Conservation (phyloP, 2,888 invertebrate genomes). For the Leucophora obtusa region DNA sequence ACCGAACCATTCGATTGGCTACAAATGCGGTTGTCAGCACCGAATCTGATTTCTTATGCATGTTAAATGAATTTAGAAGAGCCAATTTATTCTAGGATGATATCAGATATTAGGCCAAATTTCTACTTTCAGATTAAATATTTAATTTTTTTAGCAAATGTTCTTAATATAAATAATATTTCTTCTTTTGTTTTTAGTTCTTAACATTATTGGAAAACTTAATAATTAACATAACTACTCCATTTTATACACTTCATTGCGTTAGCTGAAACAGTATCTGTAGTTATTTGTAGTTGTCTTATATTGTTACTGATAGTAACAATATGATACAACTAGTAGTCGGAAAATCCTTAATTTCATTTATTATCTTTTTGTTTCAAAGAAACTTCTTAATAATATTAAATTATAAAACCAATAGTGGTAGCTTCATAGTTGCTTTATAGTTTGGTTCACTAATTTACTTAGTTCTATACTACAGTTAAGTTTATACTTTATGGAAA, state of each 20-base stretch:
- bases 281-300: background rate
- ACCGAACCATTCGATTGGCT: too few species aligned
- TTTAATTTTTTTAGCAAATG: too few species aligned
- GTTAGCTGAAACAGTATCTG: background rate
- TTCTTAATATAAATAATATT: too few species aligned
- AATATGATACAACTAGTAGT: background rate
- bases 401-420: slow-evolving; percentile 41
- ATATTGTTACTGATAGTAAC: background rate
- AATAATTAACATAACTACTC: background rate
- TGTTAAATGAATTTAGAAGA: too few species aligned
- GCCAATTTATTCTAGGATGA: too few species aligned
- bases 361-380: slow-evolving; percentile 28
- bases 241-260: background rate
- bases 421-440: too few species aligned
- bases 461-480: too few species aligned
- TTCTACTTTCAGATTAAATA: too few species aligned
- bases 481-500: background rate
- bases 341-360: slow-evolving; percentile 31
- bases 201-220: background rate
- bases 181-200: background rate
- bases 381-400: slow-evolving; percentile 38
- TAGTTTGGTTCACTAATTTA: too few species aligned
- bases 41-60: too few species aligned
- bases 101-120: too few species aligned
- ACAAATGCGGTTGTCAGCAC: too few species aligned